Evolutionary conservation across 2,113 vertebrate species (phyloP), one percentile per base, ranked within the genome.

Genomic region (Gavialis gangeticus): DNA sequence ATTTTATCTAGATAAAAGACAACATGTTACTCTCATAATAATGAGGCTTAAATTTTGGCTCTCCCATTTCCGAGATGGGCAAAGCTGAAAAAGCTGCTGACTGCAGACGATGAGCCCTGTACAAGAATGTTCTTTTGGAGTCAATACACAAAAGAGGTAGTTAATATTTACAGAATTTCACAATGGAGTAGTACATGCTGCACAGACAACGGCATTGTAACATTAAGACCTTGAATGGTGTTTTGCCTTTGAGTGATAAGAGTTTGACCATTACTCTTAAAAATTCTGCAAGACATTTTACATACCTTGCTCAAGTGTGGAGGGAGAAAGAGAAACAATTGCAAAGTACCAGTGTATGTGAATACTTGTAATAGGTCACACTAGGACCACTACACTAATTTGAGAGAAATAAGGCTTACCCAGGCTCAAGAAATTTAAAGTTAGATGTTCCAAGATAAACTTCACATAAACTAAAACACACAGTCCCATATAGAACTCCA

Each of bases 121-220:
- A 92, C 24, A 28, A 78, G 85, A 12, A 67, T 59, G 77, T 75
- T 79, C 71, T 86, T 95, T 97, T 92, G 94, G 94, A 89, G 86
- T 79, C 64, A 89, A 34, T 3, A 67, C 30, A 94, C 87, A 77
- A 34, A 86, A 10, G 0, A 83, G 78, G 84, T 0, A 0, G 90
- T 94, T 95, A 95, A 95, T 96, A 78, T 92, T 94, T 94, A 94
- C 84, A 17, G 2, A 58, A 84, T 96, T 97, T 95, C 94, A 94
- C 90, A 96, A 92, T 3, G 91, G 92, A 66, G 67, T 0, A 0
- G 85, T 66, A 95, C 77, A 88, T 91, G 55, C 91, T 34, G 22
- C 91, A 81, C 25, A 87, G 90, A 94, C 93, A 94, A 91, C 64
- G 12, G 17, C 30, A 73, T 28, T 83, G 90, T 87, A 94, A 93